These are phyloP conservation scores for Canis aureus DNA, from an alignment of 2,113 vertebrate species.

Conservation along the genomic window DNA sequence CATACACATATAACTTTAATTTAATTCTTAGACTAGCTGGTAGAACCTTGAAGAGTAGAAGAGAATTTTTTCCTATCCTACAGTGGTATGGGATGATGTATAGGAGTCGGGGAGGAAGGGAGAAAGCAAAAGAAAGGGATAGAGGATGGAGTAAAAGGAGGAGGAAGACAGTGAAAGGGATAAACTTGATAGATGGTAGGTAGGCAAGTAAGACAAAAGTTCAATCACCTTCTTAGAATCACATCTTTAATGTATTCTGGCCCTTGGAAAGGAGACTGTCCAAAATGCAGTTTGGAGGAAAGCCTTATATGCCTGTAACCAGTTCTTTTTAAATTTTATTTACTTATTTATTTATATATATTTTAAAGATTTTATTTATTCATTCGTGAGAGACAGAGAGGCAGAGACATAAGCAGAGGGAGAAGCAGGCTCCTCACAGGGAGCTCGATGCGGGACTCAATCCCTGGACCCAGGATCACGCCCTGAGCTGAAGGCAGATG, in stretches of 20 bases:
- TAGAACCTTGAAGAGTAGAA: background rate
- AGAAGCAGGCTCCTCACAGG: no score
- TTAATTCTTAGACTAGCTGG: background rate
- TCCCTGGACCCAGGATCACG: no score
- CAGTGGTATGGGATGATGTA: background rate
- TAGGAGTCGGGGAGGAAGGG: background rate
- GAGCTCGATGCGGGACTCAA: no score
- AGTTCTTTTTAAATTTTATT: background rate
- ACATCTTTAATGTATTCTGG: conserved; percentile 27
- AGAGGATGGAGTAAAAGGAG: background rate
- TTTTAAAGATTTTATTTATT: no score
- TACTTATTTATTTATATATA: no score
- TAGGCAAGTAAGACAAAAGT: background rate
- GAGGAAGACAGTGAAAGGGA: background rate
- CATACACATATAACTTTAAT: background rate
- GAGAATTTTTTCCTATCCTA: background rate
- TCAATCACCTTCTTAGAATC: conserved; percentile 41
- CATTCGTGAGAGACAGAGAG: no score
- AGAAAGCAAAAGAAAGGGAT: background rate
- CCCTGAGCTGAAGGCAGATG: no score
- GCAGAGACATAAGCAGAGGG: no score
- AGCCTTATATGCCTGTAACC: background rate
- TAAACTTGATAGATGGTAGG: background rate
- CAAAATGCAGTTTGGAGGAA: conserved; percentile 11
- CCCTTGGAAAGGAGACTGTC: conserved; percentile 30